Conservation (phyloP, 2,113 vertebrate species). For the Plectropomus leopardus region DNA sequence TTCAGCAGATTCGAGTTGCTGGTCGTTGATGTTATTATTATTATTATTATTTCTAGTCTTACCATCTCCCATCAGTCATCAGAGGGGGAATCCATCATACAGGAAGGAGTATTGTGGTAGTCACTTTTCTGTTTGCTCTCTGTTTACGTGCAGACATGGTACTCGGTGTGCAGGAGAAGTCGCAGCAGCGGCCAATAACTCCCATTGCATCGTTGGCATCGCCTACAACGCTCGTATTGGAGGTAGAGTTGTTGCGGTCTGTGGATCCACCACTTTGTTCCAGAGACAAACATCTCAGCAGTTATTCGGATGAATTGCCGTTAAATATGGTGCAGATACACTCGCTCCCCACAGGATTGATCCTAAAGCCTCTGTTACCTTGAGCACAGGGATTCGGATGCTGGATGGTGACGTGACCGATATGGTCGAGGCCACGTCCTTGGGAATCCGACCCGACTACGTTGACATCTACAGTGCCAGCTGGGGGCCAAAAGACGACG, state of each 20-base stretch:
- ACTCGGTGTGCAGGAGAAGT: conserved; percentile 95
- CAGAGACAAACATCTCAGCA: too few relatives aligned
- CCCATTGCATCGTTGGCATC: conserved; percentile 92
- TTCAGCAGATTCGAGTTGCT: too few relatives aligned
- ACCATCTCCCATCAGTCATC: background rate
- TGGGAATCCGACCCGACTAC: conserved; percentile 93
- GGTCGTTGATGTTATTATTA: too few relatives aligned
- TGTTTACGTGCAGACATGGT: conserved; percentile 86
- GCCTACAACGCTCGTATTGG: conserved; percentile 94
- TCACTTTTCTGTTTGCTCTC: conserved; percentile 20
- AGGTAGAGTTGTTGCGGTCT: conserved; percentile 88
- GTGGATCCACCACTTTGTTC: too few relatives aligned
- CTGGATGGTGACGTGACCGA: conserved; percentile 96
- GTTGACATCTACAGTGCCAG: conserved; percentile 97
- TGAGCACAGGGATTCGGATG: conserved; percentile 92
- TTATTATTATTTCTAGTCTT: background rate
- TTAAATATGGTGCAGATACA: too few relatives aligned
- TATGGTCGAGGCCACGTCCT: conserved; percentile 93
- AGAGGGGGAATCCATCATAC: background rate
- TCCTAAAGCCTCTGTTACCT: too few relatives aligned
- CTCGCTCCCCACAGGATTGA: too few relatives aligned
- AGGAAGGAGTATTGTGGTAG: background rate
- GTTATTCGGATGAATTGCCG: too few relatives aligned
- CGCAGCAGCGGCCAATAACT: conserved; percentile 93
- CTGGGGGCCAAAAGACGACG: conserved; percentile 97